Base-by-base conservation (phyloP, 2,797 vertebrate species). In the Diglossa cyanea region DNA sequence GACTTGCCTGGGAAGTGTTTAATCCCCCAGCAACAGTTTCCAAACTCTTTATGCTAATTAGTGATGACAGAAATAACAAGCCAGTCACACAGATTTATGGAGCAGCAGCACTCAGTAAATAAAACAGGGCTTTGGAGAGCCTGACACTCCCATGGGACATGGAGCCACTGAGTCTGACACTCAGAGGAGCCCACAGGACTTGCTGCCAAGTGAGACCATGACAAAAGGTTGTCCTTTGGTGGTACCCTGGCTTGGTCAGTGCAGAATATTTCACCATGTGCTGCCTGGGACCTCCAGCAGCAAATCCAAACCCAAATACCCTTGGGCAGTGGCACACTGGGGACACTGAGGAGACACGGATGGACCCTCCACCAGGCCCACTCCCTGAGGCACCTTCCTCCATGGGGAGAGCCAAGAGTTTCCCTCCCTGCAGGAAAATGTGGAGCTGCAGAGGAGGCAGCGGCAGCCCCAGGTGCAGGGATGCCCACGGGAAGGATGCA, bases 1-100 rank as follows among this genome's bases (percentile, higher is more conserved):
- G 82, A 31, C 31, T 90, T 78, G 91, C 85, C 57, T 75, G 88
- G 93, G 74, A 93, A 88, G 66, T 58, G 61, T 94, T 82, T 76
- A 95, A 87, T 77, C 77, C 88, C 75, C 74, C 83, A 86, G 67
- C 45, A 92, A 90, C 1, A 1, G 70, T 82, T 92, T 90, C 83
- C 71, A 90, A 91, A 93, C 70, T 70, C 74, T 45, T 78, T 17
- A 61, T 50, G 67, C 47, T 80, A 93, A 94, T 80, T 62, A 94
- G 47, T 4, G 70, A 40, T 75, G 73, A 93, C 86, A 94, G 88
- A 89, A 90, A 65, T 51, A 90, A 88, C 53, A 66, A 84, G 63
- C 42, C 61, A 78, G 35, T 68, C 60, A n/a, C 65, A 37, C 20
- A 71, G 80, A 94, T 90, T 94, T 94, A 85, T 47, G 68, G 50